These are phyloP conservation scores for Eutrigla gurnardus DNA, from an alignment of 2,797 vertebrate species.

Conservation along the genomic window DNA sequence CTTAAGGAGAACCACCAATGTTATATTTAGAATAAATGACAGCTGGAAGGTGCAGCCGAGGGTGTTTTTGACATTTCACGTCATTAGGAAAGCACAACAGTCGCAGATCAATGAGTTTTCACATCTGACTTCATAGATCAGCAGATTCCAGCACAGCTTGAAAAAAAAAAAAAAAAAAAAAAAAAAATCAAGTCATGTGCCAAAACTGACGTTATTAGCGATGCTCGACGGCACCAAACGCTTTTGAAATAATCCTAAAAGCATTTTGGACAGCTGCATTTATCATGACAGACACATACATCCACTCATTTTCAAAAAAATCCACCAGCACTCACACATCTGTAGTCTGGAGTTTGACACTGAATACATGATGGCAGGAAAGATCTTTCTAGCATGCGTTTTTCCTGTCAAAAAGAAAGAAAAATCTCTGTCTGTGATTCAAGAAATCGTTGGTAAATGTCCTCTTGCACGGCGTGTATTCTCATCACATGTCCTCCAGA, in stretches of 20 bases:
- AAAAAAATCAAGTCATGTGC: not conserved
- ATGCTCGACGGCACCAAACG: slow-evolving; percentile 3
- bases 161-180: not conserved
- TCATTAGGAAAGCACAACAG: slow-evolving; percentile 10
- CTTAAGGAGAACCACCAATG: not conserved
- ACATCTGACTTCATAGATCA: slow-evolving; percentile 34
- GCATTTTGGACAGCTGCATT: not conserved
- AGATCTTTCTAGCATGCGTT: slow-evolving; percentile 19
- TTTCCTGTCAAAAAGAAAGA: slow-evolving; percentile 9
- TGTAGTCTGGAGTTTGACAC: slow-evolving; percentile 26
- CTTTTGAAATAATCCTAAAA: slow-evolving; percentile 29
- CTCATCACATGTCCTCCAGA: not conserved
- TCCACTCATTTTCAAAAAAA: slow-evolving; percentile 1
- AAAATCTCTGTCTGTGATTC: too few relatives aligned
- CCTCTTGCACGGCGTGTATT: not conserved
- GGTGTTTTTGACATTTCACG: slow-evolving; percentile 24
- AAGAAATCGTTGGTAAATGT: not conserved
- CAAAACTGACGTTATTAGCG: slow-evolving; percentile 12
- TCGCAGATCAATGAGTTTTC: slow-evolving; percentile 35
- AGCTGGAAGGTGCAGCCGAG: not conserved
- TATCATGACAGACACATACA: not conserved
- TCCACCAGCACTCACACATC: not conserved
- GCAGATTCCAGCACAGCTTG: slow-evolving; percentile 18
- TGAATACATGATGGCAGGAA: slow-evolving; percentile 40
- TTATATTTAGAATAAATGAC: too few relatives aligned